These are phyloP conservation scores for Nycticorax nycticorax DNA, from an alignment of 2,113 vertebrate genomes.

Conservation along the genomic window DNA sequence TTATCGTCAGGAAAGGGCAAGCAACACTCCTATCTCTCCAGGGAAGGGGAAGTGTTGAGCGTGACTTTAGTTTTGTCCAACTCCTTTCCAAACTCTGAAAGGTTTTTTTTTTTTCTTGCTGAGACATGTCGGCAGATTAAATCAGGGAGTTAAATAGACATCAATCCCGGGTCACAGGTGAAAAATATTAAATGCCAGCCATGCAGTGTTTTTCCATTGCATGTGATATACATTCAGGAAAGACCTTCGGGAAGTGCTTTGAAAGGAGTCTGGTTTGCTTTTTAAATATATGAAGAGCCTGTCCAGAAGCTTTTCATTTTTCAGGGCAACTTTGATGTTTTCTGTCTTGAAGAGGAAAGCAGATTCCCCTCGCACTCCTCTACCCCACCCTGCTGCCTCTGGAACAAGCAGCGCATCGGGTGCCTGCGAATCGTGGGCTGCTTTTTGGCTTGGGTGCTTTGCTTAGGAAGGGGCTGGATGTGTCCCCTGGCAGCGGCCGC, in stretches of 20 bases:
- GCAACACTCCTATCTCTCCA: slow-evolving; percentile 50
- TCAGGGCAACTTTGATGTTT: slow-evolving; percentile 4
- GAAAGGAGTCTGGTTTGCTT: not conserved
- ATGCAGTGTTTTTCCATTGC: slow-evolving; percentile 37
- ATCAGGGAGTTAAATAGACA: not conserved
- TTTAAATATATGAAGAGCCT: not conserved
- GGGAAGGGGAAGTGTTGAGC: slow-evolving; percentile 59
- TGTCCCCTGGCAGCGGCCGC: fast-evolving
- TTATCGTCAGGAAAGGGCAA: slow-evolving; percentile 70
- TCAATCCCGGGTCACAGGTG: slow-evolving; percentile 9
- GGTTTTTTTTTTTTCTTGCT: not conserved
- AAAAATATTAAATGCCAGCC: slow-evolving; percentile 31
- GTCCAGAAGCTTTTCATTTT: not conserved
- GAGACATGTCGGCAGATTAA: not conserved
- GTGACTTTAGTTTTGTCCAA: slow-evolving; percentile 46
- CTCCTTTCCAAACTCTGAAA: slow-evolving; percentile 25
- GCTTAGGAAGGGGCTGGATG: not conserved
- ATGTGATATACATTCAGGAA: slow-evolving; percentile 16
- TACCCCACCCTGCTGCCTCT: not conserved
- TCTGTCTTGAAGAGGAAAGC: slow-evolving; percentile 5
- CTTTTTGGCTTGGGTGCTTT: not conserved
- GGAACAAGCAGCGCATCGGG: not conserved
- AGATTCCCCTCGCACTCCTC: not conserved
- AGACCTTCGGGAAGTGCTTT: slow-evolving; percentile 9
- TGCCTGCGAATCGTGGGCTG: not conserved